These are phyloP conservation scores for Megathymus violae DNA, from an alignment of 1,140 invertebrate genomes.

Conservation along the genomic window DNA sequence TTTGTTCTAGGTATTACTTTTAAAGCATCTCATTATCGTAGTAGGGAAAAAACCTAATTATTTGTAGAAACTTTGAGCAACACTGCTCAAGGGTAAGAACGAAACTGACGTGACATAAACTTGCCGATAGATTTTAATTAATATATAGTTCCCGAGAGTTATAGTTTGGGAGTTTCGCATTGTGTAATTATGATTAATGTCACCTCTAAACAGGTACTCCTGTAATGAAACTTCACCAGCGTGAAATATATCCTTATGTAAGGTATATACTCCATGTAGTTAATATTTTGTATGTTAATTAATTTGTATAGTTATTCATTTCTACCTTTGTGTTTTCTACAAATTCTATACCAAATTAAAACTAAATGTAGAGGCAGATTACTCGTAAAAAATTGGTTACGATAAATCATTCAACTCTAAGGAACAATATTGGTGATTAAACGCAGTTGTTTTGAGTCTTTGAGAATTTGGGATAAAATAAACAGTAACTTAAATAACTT, in stretches of 20 bases:
- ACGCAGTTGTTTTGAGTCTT: too few species aligned
- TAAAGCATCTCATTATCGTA: too few species aligned
- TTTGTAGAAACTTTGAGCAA: neutral
- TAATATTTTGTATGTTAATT: neutral
- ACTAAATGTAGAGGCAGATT: too few species aligned
- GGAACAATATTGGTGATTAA: too few species aligned
- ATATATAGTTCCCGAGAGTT: neutral
- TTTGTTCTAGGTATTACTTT: too few species aligned
- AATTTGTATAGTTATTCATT: neutral
- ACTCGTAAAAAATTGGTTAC: too few species aligned
- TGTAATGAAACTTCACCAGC: neutral
- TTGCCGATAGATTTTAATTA: constrained; percentile 18
- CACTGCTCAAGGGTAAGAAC: neutral
- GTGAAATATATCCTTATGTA: neutral
- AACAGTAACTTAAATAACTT: too few species aligned
- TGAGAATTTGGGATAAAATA: too few species aligned
- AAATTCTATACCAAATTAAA: neutral
- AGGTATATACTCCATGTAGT: neutral
- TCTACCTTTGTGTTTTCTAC: neutral
- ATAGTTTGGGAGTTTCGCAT: constrained; percentile 13
- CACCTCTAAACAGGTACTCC: constrained; percentile 1
- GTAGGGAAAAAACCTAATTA: too few species aligned
- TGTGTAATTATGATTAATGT: constrained; percentile 17
- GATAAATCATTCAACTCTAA: too few species aligned
- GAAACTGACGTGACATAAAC: constrained; percentile 19